phyloP scores from a whole-genome alignment of 53 echinoderm and acorn worm genomes.

The Henricia sp. region DNA sequence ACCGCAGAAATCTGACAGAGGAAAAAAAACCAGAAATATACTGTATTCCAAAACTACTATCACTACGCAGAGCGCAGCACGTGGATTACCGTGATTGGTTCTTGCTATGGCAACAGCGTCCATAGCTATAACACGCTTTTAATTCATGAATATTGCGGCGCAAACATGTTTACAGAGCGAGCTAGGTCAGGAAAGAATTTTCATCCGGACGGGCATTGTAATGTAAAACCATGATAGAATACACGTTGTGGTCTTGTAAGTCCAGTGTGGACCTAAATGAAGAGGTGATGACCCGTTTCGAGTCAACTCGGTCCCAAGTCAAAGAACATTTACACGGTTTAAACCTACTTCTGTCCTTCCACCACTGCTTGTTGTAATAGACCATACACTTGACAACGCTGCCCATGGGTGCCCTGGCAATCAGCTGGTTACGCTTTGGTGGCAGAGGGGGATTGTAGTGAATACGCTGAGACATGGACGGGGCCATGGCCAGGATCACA shows the following conservation, averaged over 20 bases:
- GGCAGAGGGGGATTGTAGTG: slow-evolving; percentile 71
- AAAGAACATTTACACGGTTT: not conserved
- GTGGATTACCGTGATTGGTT: too few relatives aligned
- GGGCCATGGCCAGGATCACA: slow-evolving; percentile 79
- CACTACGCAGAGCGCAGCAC: too few relatives aligned
- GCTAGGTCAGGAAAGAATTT: not conserved
- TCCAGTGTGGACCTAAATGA: too few relatives aligned
- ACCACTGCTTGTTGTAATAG: slow-evolving; percentile 74
- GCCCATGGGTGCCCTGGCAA: slow-evolving; percentile 73
- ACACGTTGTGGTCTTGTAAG: too few relatives aligned
- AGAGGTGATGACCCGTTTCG: too few relatives aligned
- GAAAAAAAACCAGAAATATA: not conserved
- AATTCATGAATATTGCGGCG: too few relatives aligned
- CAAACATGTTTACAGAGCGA: not conserved
- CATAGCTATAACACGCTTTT: too few relatives aligned
- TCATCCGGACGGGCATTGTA: not conserved
- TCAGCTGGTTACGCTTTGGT: slow-evolving; percentile 72
- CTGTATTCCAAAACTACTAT: too few relatives aligned
- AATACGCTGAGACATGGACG: slow-evolving; percentile 66
- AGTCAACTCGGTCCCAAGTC: too few relatives aligned
- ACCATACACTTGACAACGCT: slow-evolving; percentile 77
- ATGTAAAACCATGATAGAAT: too few relatives aligned
- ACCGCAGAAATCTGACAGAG: slow-evolving; percentile 61
- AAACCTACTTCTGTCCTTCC: slow-evolving; percentile 81
- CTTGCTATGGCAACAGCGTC: too few relatives aligned